Evolutionary conservation across 53 echinoderm and acorn worm species (phyloP), one percentile per base, ranked within the genome.

Genomic region (Temnopleurus reevesii): DNA sequence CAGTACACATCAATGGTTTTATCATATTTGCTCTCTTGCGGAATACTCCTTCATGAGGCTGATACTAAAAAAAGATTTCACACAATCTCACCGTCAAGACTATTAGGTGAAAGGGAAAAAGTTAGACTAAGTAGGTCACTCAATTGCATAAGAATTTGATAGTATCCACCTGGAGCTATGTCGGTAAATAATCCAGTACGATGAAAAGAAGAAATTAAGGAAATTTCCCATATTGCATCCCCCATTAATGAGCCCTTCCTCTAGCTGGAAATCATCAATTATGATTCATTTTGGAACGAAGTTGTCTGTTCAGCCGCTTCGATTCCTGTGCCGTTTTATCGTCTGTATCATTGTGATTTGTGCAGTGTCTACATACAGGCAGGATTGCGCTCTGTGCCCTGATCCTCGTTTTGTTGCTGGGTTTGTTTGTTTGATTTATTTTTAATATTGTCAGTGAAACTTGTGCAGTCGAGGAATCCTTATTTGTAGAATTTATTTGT

Each of bases 231-330:
- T 31, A 49, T 80, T 51, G 51, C 31, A 31, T 80, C 80, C 80
- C 80, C 47, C 80, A 80, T 80, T 80, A 80, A 80, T 80, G 80
- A 29, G 17, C 4, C 28, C 80, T 80, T 80, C 80, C 80, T 77
- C 46, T 13, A 29, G 1, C n/a, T 83, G 83, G 83, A 83, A 83
- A 21, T 83, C 34, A 83, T 83, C 83, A 83, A 83, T 83, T 55
- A 83, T 83, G 83, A 49, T 71, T 71, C 71, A 71, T 71, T 19
- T 71, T 71, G 6, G n/a, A 41, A 38, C 71, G 33, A 9, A 41
- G 71, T 71, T n/a, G 71, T 43, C 71, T 71, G 38, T 41, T 71
- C 71, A 33, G n/a, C 41, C n/a, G 43, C 63, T 71, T 71, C 41
- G 17, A 4, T 41, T 1, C 15, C 31, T 63, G 1, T 33, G 2